phyloP scores from a whole-genome alignment of 2,888 invertebrate genomes.

The Mesorhabditis sp. region DNA sequence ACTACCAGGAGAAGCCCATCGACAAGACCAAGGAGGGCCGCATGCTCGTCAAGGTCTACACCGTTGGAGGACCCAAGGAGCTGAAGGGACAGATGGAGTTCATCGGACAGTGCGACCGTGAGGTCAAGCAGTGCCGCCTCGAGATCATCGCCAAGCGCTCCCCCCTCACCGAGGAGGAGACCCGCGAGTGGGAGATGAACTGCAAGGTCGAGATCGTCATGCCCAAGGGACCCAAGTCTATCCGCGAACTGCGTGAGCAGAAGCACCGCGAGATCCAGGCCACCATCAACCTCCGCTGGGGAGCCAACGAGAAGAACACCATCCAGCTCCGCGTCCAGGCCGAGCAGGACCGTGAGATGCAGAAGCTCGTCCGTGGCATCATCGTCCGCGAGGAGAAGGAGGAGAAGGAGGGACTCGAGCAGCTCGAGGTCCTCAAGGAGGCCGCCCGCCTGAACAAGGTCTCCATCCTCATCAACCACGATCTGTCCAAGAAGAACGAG shows the following conservation, averaged over 20 bases:
- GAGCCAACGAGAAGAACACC: constrained; percentile 23
- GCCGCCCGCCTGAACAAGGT: constrained; percentile 35
- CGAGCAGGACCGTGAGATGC: constrained; percentile 29
- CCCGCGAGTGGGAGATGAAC: constrained; percentile 20
- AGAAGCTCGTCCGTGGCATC: constrained; percentile 30
- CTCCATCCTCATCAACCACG: constrained; percentile 27
- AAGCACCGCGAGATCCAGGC: constrained; percentile 27
- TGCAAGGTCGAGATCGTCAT: constrained; percentile 20
- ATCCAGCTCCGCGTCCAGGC: constrained; percentile 27
- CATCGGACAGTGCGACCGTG: constrained; percentile 26
- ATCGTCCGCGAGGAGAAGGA: constrained; percentile 11
- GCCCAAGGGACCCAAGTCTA: constrained; percentile 21
- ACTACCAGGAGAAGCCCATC: constrained; percentile 20
- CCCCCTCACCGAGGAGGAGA: constrained; percentile 18
- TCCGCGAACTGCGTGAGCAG: constrained; percentile 21
- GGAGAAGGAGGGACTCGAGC: constrained; percentile 17
- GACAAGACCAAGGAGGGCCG: constrained; percentile 28
- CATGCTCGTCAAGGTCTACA: constrained; percentile 24
- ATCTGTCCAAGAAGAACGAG: constrained; percentile 19
- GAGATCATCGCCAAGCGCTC: constrained; percentile 16
- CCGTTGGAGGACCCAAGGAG: constrained; percentile 11
- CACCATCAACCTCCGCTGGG: constrained; percentile 21
- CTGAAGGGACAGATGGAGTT: constrained; percentile 18
- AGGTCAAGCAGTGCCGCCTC: constrained; percentile 28
- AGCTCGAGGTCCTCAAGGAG: constrained; percentile 28